Evolutionary conservation across 2,797 vertebrate genomes (phyloP).

Genomic region (Rhyacichthys aspro): DNA sequence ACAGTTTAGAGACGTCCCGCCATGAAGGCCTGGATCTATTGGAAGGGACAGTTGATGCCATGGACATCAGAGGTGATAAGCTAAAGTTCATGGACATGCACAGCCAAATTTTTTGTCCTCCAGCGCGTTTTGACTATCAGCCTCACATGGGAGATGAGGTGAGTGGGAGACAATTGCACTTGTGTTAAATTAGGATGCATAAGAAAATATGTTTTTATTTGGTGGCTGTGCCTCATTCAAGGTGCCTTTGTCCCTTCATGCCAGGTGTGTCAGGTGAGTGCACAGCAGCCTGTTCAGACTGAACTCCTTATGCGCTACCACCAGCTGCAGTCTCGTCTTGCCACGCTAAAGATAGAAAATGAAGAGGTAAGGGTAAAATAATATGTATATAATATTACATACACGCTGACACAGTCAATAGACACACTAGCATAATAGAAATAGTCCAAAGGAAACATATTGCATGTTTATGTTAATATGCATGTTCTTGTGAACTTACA

Average conservation of each 20-base stretch:
- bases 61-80: slow-evolving; percentile 96
- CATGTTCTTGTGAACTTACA: too few relatives aligned
- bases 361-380: slow-evolving; percentile 87
- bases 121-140: slow-evolving; percentile 96
- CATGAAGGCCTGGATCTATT: slow-evolving; percentile 95
- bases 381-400: slow-evolving; percentile 1
- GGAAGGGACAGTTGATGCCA: slow-evolving; percentile 92
- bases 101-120: slow-evolving; percentile 96
- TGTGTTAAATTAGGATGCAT: not conserved
- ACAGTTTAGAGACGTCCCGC: slow-evolving; percentile 95
- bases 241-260: slow-evolving; percentile 19
- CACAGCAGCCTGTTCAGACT: slow-evolving; percentile 97
- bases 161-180: slow-evolving; percentile 21
- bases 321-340: slow-evolving; percentile 96
- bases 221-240: slow-evolving; percentile 14
- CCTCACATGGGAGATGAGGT: slow-evolving; percentile 99
- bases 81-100: slow-evolving; percentile 96
- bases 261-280: slow-evolving; percentile 96
- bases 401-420: not conserved
- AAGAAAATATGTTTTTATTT: not conserved
- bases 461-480: too few relatives aligned
- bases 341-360: slow-evolving; percentile 97
- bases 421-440: not conserved
- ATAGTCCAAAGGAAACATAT: too few relatives aligned
- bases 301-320: slow-evolving; percentile 96